Evolutionary conservation across 2,797 vertebrate species (phyloP), one percentile per base, ranked within the genome.

Genomic region (Notolabrus celidotus): DNA sequence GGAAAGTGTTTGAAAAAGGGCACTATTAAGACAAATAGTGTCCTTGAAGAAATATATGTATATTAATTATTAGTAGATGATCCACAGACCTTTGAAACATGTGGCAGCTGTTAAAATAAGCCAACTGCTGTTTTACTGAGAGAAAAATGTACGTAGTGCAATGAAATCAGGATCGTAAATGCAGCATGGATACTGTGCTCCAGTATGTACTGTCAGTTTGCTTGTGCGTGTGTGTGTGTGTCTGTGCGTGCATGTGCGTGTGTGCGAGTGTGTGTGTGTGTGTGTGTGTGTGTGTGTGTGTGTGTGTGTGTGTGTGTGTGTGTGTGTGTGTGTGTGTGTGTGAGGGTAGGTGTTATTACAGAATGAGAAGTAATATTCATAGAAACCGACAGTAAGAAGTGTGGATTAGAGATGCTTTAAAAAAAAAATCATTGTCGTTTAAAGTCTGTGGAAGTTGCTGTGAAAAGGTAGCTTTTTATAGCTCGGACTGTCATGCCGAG

Each of bases 381-480:
- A 65, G 31, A 69, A 69, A 51, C 47, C 7, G 42, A 71, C 54
- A 57, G 45, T 54, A 47, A 73, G 27, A 38, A 64, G 22, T 42
- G 62, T 67, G 77, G 51, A 80, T 77, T 7, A 38, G 55, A 70
- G 45, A 50, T 38, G 47, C 62, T 33, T 31, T 55, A 22, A 10
- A 49, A 63, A 63, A 47, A 61, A 41, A 34, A 57, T 41, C 51
- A 15, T 15, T 47, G 43, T 71, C 51, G 42, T 56, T 88, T 79
- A 74, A 79, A 71, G 64, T 88, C 55, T 58, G 67, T 50, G 53
- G 73, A 86, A 85, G 75, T 80, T 67, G 60, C 66, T 38, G 67
- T 77, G 69, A 87, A 88, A 85, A 74, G 41, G 64, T 66, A 55
- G 60, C 76, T 88, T 90, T 90, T 90, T 87, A 86, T 90, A 88